Evolutionary conservation across 92 coral and sea anemone genomes (phyloP), one percentile per base, ranked within the genome.

Genomic region (Diadumene lineata): DNA sequence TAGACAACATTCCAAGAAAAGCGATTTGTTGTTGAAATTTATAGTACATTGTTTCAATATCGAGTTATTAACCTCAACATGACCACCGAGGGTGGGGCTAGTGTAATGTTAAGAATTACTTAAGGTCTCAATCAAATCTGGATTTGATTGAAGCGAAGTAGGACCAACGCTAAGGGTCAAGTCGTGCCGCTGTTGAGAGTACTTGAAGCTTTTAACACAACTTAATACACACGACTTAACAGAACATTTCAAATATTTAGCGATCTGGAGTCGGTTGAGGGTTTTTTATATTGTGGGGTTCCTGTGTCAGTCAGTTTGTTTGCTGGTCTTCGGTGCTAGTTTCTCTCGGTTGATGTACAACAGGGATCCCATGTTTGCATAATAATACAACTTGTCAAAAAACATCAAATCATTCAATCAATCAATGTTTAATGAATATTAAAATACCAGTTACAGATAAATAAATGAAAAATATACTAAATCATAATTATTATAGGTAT

Each of bases 91-190:
- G 61, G 34, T 48, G 75, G 26, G 50, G 33, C 26, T 27, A 29
- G 31, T 4, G 48, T 13, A 38, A 38, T 38, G 48, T 61, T 56
- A 31, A 11, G 56, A 61, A 72, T 72, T 56, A 56, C 66, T 72
- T 34, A 17, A 72, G 63, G 56, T 29, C 43, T 62, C 43, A 43
- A 62, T 16, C 11, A 72, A 72, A 72, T 72, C 77, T 32, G 66
- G 77, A 56, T 72, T 72, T 61, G 66, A 72, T 72, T 72, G 77
- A 43, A 31, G 23, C 17, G 22, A 38, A 13, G 27, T 70, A 38
- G 7, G 77, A 72, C 77, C 77, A 72, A 72, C 77, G 77, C 77
- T 50, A 26, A 60, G 77, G 77, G 77, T 72, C 77, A 72, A 31
- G 77, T 31, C 48, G 10, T 38, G 62, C 53, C 68, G 43, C 68